phyloP scores from a whole-genome alignment of 37 sponge, comb jelly and placozoan genomes.

The Haliclona indistincta region DNA sequence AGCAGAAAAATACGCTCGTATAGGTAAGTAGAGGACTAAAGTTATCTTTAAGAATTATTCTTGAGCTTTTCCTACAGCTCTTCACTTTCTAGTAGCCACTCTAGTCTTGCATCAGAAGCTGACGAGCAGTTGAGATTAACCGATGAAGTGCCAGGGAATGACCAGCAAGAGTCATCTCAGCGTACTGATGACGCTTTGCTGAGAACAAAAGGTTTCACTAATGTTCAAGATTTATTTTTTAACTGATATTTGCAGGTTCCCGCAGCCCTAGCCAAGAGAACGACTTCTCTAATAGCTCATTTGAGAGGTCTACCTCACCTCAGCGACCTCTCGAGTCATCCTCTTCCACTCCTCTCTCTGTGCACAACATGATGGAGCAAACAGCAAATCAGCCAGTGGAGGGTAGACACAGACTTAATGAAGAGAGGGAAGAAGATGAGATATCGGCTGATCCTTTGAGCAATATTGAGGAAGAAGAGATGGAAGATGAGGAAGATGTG shows the following conservation, averaged over 20 bases:
- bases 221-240: not conserved
- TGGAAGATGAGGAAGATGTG: slow-evolving; percentile 10
- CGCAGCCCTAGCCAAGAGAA: not conserved
- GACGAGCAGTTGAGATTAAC: not conserved
- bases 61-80: not conserved
- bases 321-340: not conserved
- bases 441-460: not conserved
- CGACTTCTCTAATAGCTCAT: not conserved
- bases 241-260: not conserved
- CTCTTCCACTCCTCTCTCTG: too few relatives aligned
- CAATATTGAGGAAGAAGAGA: slow-evolving; percentile 12
- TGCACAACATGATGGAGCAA: not conserved
- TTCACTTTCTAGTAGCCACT: slow-evolving; percentile 5
- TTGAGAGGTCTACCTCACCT: slow-evolving; percentile 2
- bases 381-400: not conserved
- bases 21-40: not conserved
- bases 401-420: not conserved
- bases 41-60: not conserved
- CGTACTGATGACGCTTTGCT: slow-evolving; percentile 1
- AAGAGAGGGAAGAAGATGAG: not conserved
- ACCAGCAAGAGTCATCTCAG: not conserved
- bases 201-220: not conserved
- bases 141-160: not conserved
- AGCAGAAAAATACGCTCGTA: not conserved
- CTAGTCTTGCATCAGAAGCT: not conserved